These are phyloP conservation scores for Apamea sordens DNA, from an alignment of 2,888 invertebrate species.

Conservation along the genomic window DNA sequence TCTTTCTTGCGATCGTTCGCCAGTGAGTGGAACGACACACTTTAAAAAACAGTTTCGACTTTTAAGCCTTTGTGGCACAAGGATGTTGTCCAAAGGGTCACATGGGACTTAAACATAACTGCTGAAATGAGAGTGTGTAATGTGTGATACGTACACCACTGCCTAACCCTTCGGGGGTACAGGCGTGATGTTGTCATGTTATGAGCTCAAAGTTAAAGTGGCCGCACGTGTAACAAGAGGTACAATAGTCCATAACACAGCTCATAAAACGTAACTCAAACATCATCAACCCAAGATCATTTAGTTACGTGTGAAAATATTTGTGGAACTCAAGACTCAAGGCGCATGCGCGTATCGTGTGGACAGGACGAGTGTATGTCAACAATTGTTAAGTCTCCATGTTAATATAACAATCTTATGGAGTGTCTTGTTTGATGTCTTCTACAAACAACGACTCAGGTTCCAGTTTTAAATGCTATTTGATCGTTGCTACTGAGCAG, in stretches of 20 bases:
- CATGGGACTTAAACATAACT: background rate
- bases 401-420: conserved; percentile 34
- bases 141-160: background rate
- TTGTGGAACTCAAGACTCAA: conserved; percentile 28
- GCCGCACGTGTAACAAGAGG: background rate
- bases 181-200: background rate
- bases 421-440: conserved; percentile 3
- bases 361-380: conserved; percentile 29
- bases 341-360: conserved; percentile 14
- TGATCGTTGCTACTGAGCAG: conserved; percentile 20
- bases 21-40: no score
- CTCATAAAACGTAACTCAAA: conserved; percentile 15
- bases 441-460: conserved; percentile 33
- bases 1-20: no score
- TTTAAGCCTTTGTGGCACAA: no score
- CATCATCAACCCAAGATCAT: conserved; percentile 14
- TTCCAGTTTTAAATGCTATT: conserved; percentile 6
- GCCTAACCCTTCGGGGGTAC: background rate
- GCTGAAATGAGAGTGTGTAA: background rate
- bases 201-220: background rate
- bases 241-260: conserved; percentile 15
- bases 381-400: conserved; percentile 24
- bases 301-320: conserved; percentile 30
- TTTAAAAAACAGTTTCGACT: no score
- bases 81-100: no score